These are phyloP conservation scores for Felis chaus DNA, from an alignment of 2,113 vertebrate genomes.

Conservation along the genomic window DNA sequence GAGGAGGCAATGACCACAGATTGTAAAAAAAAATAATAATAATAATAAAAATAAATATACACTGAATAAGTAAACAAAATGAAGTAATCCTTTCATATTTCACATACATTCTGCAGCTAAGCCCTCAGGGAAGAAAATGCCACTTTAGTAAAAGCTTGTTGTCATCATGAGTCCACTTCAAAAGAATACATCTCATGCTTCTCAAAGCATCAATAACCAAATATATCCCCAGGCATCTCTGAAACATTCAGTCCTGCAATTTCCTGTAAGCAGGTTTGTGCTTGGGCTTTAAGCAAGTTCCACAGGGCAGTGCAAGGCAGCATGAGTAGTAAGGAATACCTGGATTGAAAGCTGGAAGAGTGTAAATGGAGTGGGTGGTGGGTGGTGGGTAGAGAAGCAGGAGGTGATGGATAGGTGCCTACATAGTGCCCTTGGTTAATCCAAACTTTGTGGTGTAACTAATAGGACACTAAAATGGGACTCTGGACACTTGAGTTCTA, in stretches of 20 bases:
- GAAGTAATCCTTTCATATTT: slow-evolving; percentile 71
- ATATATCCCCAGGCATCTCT: slow-evolving; percentile 59
- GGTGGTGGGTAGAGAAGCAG: neutral
- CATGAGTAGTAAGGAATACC: neutral
- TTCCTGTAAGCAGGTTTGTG: slow-evolving; percentile 3
- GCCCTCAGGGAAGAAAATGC: slow-evolving; percentile 54
- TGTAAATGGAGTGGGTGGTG: neutral
- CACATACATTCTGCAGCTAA: slow-evolving; percentile 39
- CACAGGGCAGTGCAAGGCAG: neutral
- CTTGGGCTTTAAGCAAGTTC: neutral
- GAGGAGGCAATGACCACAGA: slow-evolving; percentile 63
- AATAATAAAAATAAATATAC: neutral
- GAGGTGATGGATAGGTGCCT: neutral
- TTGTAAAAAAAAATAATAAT: slow-evolving; percentile 41
- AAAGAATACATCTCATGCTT: slow-evolving; percentile 21
- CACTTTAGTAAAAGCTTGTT: slow-evolving; percentile 70
- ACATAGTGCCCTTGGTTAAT: neutral
- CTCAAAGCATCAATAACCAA: slow-evolving; percentile 69
- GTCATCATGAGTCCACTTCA: slow-evolving; percentile 63
- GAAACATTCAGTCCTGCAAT: slow-evolving; percentile 39
- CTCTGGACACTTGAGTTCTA: neutral
- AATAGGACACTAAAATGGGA: neutral
- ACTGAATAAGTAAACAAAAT: slow-evolving; percentile 73
- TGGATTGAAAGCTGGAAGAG: neutral
- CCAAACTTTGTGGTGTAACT: neutral